These are phyloP conservation scores for Drosophila phalerata DNA, from an alignment of 2,888 invertebrate species.

Conservation along the genomic window DNA sequence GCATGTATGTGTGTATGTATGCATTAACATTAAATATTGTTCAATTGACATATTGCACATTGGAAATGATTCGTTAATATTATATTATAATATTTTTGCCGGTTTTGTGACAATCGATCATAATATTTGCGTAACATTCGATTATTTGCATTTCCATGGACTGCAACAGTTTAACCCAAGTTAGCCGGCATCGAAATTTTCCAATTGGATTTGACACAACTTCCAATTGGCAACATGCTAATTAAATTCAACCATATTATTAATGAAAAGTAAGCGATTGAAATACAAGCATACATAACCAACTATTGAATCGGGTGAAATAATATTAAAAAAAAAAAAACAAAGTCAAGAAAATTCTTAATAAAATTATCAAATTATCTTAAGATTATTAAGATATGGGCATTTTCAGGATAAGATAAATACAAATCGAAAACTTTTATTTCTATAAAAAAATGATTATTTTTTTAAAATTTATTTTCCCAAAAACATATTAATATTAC, in stretches of 20 bases:
- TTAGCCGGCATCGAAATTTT: constrained; percentile 5
- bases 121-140: constrained; percentile 33
- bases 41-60: constrained; percentile 3
- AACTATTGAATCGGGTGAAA: neutral
- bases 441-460: too few relatives aligned
- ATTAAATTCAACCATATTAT: neutral
- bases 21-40: constrained; percentile 18
- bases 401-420: too few relatives aligned
- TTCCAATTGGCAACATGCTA: constrained; percentile 7
- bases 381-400: neutral
- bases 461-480: too few relatives aligned
- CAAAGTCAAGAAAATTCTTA: neutral
- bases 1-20: constrained; percentile 23
- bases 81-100: constrained; percentile 12
- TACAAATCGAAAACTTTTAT: too few relatives aligned
- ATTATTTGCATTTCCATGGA: constrained; percentile 19
- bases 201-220: constrained; percentile 4
- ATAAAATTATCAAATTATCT: neutral
- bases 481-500: too few relatives aligned
- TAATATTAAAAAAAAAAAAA: too few relatives aligned
- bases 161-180: constrained; percentile 24
- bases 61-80: constrained; percentile 1
- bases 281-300: neutral
- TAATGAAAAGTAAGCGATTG: neutral
- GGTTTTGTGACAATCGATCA: constrained; percentile 26